Base-by-base conservation (phyloP, 2,113 vertebrate genomes). In the Clinocottus analis region DNA sequence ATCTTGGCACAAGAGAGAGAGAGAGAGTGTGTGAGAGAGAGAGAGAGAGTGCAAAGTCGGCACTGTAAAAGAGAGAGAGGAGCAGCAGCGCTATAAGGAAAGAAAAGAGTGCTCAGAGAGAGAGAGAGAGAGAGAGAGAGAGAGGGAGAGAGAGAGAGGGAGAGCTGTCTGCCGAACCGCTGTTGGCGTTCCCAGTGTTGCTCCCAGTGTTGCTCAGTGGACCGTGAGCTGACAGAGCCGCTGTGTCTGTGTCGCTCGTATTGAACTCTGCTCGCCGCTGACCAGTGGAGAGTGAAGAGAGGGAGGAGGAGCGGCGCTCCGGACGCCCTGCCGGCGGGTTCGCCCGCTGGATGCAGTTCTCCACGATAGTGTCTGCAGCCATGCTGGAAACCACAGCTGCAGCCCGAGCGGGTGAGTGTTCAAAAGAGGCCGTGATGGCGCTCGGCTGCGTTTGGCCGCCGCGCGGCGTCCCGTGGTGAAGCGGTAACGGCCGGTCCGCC, bases 1-100 rank as follows among this genome's bases (percentile, higher is more conserved):
- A 96, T 97, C 95, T 96, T 96, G 96, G 90, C 87, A 84, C 37
- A 13, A 27, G 59, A 39, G 67, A 23, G 41, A 23, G 41, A 31
- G 77, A 67, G 94, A 93, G 93, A 93, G 86, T 77, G 80, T 75
- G 93, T 87, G 94, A 94, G 92, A 91, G 93, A 87, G 93, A 45
- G 90, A 90, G 93, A 49, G 77, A 8, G 81, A 80, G 68, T 31
- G 65, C 66, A 82, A 84, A 86, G 84, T 68, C 70, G 85, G 79
- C 82, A 83, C 77, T 77, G 84, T 78, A 82, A 75, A 62, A 35
- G 79, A 31, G 62, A 31, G 62, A 75, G 61, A 63, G 81, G 77
- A 72, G 87, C 66, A 71, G 89, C 72, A 83, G 89, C 84, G 90
- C 86, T 76, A 86, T 83, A 81, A 84, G 79, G 84, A 90, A 89